These are phyloP conservation scores for Regulus satrapa DNA, from an alignment of 2,113 vertebrate genomes.

Conservation along the genomic window DNA sequence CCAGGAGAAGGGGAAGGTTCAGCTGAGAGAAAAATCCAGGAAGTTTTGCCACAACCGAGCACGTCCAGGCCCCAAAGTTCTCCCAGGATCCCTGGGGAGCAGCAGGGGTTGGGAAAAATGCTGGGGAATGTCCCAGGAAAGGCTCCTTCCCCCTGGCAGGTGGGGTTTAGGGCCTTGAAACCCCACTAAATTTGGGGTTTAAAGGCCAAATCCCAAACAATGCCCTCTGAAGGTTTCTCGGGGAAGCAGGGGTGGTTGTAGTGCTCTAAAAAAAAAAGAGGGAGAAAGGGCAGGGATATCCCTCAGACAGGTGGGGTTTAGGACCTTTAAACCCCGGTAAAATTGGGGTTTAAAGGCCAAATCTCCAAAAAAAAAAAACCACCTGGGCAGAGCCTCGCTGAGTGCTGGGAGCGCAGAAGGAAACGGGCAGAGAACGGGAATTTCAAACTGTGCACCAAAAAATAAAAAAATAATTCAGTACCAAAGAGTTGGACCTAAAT, in stretches of 20 bases:
- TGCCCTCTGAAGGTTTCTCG: too few relatives aligned
- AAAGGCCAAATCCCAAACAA: neutral
- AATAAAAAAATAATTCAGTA: neutral
- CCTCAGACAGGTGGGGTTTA: neutral
- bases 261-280: too few relatives aligned
- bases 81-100: neutral
- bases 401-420: neutral
- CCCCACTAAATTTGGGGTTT: neutral
- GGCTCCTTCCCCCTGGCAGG: neutral
- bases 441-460: neutral
- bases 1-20: neutral
- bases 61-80: neutral
- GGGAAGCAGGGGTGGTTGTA: too few relatives aligned
- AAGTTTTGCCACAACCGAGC: neutral
- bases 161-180: neutral
- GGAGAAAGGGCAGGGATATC: too few relatives aligned
- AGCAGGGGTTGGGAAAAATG: neutral
- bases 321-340: rapidly evolving
- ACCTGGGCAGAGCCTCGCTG: neutral
- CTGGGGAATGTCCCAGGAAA: neutral
- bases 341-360: neutral
- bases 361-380: too few relatives aligned
- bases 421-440: neutral
- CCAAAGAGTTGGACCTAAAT: neutral
- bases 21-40: neutral